Evolutionary conservation across 2,113 vertebrate species (phyloP).

Genomic region (Zosterops borbonicus): DNA sequence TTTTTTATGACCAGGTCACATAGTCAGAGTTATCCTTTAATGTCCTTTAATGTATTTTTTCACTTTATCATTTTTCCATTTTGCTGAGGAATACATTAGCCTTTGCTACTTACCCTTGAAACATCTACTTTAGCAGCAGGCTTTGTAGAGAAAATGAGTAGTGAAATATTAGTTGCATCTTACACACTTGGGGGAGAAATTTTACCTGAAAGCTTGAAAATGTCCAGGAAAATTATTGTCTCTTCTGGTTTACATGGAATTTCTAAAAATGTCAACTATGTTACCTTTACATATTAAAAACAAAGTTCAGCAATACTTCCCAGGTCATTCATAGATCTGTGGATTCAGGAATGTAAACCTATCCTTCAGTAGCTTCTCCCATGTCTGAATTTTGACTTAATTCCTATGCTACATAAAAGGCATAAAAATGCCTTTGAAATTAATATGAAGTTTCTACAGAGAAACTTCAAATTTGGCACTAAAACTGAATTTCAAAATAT

Average conservation of each 20-base stretch:
- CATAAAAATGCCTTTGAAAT: neutral
- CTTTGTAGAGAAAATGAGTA: constrained; percentile 54
- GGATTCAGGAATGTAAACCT: neutral
- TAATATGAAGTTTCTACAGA: neutral
- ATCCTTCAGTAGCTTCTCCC: neutral
- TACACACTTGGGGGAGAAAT: neutral
- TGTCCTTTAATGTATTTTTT: constrained; percentile 67
- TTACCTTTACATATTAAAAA: neutral
- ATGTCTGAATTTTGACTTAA: neutral
- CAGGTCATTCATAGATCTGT: neutral
- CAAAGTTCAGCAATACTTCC: neutral
- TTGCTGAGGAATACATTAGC: constrained; percentile 73
- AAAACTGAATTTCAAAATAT: neutral
- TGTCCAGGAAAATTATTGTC: neutral
- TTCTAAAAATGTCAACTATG: neutral
- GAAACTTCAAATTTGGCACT: neutral
- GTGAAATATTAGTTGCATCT: constrained; percentile 9
- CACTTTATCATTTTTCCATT: constrained; percentile 73
- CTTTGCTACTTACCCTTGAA: constrained; percentile 63
- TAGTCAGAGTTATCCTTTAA: constrained; percentile 66
- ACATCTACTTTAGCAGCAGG: constrained; percentile 43
- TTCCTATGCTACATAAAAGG: neutral
- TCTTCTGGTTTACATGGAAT: neutral
- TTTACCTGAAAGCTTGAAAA: constrained; percentile 11
- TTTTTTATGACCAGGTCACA: constrained; percentile 66